Percentiles rank a stretch among this genome's conserved stretches.
These are phyloP conservation scores for Anser brachyrhynchus DNA, from an alignment of 2,113 vertebrate genomes.

Conservation along the genomic window DNA sequence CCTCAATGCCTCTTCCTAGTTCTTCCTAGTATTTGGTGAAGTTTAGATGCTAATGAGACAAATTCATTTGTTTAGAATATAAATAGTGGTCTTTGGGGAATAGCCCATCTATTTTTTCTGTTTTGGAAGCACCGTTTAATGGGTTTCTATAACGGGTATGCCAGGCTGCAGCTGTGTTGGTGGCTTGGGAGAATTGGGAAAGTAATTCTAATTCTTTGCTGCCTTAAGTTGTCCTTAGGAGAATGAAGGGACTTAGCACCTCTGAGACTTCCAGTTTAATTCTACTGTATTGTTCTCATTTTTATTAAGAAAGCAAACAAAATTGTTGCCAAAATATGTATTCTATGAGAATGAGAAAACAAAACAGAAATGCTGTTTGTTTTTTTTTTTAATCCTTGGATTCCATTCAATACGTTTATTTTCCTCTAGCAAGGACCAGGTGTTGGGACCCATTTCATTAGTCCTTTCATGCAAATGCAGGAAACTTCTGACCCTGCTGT, in stretches of 20 bases:
- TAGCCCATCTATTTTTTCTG: background rate
- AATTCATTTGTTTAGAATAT: background rate
- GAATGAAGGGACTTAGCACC: background rate
- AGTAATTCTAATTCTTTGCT: background rate
- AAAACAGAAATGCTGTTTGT: background rate
- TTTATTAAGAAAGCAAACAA: background rate
- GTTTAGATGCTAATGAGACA: accelerated
- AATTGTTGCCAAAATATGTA: background rate
- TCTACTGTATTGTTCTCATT: background rate
- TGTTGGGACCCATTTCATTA: constrained; percentile 59
- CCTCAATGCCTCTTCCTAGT: background rate
- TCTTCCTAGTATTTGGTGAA: background rate
- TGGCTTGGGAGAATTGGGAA: background rate
- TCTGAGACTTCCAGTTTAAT: background rate
- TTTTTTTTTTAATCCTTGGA: background rate
- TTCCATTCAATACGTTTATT: constrained; percentile 47
- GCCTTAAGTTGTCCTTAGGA: background rate
- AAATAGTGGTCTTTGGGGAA: background rate
- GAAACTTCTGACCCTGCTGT: constrained; percentile 11
- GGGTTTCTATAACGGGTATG: background rate
- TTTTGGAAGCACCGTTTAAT: background rate
- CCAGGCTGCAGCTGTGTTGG: background rate
- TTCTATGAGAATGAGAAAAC: background rate
- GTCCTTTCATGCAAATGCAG: constrained; percentile 32
- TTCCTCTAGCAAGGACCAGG: constrained; percentile 27